Conservation (phyloP, 1,140 invertebrate species). For the Tetragonula clypearis region DNA sequence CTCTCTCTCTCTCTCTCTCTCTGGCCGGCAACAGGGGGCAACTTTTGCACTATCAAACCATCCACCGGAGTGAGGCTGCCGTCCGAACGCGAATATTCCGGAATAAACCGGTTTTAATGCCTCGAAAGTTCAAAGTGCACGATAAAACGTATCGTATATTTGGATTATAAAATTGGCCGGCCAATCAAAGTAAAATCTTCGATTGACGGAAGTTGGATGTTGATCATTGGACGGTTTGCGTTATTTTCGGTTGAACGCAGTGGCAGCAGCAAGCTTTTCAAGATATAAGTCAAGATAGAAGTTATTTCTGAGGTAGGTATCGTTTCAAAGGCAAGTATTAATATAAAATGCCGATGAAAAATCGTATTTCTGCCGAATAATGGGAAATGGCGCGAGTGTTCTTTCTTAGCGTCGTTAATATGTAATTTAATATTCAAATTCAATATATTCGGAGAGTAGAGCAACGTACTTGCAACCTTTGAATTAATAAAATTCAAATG, state of each 20-base stretch:
- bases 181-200: background rate
- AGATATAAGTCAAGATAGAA: too few species aligned
- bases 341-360: background rate
- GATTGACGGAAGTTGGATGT: too few species aligned
- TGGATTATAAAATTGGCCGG: too few species aligned
- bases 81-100: background rate
- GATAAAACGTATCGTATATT: background rate
- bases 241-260: too few species aligned
- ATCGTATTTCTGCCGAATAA: background rate
- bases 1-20: too few species aligned
- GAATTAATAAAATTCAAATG: background rate
- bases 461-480: background rate
- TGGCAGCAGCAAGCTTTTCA: too few species aligned
- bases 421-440: background rate
- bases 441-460: background rate
- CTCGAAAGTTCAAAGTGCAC: background rate
- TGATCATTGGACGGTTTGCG: too few species aligned
- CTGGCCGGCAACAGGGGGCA: background rate
- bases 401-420: background rate
- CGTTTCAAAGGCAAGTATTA: background rate
- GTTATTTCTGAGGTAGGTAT: background rate
- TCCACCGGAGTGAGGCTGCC: background rate
- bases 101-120: background rate
- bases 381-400: background rate
- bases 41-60: constrained; percentile 20